Percentiles rank a stretch among this genome's conserved stretches.
phyloP scores from a whole-genome alignment of 2,113 vertebrate genomes.

The Bos indicus region DNA sequence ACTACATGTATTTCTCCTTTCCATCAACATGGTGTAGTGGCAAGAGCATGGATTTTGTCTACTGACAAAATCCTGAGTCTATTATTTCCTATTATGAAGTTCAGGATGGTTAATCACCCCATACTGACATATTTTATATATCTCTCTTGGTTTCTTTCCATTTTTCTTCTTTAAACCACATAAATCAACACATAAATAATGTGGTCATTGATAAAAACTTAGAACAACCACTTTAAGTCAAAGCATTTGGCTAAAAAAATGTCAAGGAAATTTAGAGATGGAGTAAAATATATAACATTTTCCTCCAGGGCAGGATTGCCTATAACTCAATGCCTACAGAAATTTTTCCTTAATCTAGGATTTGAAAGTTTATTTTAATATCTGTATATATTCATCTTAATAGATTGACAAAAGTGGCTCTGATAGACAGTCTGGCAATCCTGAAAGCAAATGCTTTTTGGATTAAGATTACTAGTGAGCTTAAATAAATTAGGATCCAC shows the following conservation, averaged over 20 bases:
- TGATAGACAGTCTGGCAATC: background rate
- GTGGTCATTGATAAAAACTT: background rate
- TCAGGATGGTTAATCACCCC: background rate
- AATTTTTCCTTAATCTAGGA: background rate
- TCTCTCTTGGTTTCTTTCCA: background rate
- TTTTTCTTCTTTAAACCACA: constrained; percentile 24
- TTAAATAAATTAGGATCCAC: background rate
- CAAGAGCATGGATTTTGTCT: background rate
- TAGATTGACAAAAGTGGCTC: background rate
- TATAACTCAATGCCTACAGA: background rate
- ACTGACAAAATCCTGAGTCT: background rate
- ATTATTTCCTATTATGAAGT: background rate
- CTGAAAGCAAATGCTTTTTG: background rate
- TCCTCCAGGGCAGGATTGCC: background rate
- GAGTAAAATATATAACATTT: background rate
- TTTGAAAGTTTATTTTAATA: background rate
- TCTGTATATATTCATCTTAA: background rate
- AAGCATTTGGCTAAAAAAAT: background rate
- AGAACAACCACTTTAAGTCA: background rate
- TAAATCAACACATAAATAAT: constrained; percentile 25
- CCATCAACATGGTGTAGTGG: background rate
- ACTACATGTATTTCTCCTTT: background rate
- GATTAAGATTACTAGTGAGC: background rate
- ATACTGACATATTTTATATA: constrained; percentile 41
- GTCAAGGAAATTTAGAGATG: background rate